Conservation (phyloP, 2,113 vertebrate species). For the Promerops cafer region DNA sequence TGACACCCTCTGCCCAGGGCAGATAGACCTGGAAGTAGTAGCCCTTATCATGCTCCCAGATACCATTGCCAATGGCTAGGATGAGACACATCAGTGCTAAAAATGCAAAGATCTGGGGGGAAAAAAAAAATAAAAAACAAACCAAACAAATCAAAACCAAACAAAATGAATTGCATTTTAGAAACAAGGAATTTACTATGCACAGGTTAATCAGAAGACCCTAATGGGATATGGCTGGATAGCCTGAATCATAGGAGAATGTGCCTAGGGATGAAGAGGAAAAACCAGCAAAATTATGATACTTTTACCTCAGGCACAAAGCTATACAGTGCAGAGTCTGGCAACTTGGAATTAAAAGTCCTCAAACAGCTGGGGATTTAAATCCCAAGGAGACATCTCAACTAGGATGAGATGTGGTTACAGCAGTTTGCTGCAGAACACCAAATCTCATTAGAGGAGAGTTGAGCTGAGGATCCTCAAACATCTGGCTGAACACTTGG, state of each 20-base stretch:
- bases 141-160: background rate
- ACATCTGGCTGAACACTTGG: background rate
- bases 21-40: conserved; percentile 82
- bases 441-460: background rate
- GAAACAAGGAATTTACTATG: background rate
- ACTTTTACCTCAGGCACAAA: background rate
- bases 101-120: conserved; percentile 83
- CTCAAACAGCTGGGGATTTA: background rate
- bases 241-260: background rate
- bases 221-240: background rate
- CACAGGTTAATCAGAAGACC: background rate
- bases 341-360: background rate
- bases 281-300: background rate
- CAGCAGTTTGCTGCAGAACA: background rate
- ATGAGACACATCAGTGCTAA: conserved; percentile 83
- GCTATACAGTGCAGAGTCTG: background rate
- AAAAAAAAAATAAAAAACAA: background rate
- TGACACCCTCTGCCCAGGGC: conserved; percentile 71
- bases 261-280: background rate
- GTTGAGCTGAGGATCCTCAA: background rate
- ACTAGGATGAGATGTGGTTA: background rate
- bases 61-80: conserved; percentile 82
- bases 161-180: background rate
- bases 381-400: background rate
- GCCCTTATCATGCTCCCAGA: conserved; percentile 84